Evolutionary conservation across 2,888 invertebrate species (phyloP).

Genomic region (Caenorhabditis sp.): DNA sequence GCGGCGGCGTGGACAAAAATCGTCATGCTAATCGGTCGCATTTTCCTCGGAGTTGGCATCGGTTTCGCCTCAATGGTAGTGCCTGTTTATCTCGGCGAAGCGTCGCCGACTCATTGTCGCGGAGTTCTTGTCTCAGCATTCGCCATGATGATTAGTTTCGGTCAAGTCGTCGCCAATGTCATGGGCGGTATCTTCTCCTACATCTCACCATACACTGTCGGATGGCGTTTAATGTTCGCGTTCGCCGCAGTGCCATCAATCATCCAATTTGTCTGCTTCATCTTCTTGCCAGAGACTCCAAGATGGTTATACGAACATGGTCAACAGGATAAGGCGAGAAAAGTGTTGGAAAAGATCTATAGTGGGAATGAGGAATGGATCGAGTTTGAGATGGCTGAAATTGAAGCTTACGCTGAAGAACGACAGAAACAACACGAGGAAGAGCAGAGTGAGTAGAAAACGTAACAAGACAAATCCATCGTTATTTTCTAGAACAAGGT

Average conservation of each 20-base stretch:
- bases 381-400: slow-evolving; percentile 60
- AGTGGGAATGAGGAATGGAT: slow-evolving; percentile 59
- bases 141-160: slow-evolving; percentile 72
- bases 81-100: slow-evolving; percentile 76
- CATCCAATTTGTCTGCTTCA: slow-evolving; percentile 74
- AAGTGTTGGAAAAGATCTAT: slow-evolving; percentile 54
- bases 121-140: slow-evolving; percentile 74
- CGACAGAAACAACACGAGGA: slow-evolving; percentile 33
- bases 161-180: slow-evolving; percentile 75
- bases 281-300: slow-evolving; percentile 76
- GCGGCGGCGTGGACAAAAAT: slow-evolving; percentile 57
- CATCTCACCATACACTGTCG: slow-evolving; percentile 70
- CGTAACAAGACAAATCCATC: background rate
- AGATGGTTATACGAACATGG: slow-evolving; percentile 67
- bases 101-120: slow-evolving; percentile 73
- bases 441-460: slow-evolving; percentile 25
- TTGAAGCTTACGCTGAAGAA: slow-evolving; percentile 36
- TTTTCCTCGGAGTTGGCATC: slow-evolving; percentile 64
- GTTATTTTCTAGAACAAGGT: slow-evolving; percentile 23
- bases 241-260: slow-evolving; percentile 72
- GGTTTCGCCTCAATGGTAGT: slow-evolving; percentile 73
- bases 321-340: slow-evolving; percentile 44
- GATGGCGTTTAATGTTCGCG: slow-evolving; percentile 76
- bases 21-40: slow-evolving; percentile 57
- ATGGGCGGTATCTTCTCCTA: slow-evolving; percentile 74